Evolutionary conservation across 2,113 vertebrate species (phyloP).

Genomic region (Symphodus melops): DNA sequence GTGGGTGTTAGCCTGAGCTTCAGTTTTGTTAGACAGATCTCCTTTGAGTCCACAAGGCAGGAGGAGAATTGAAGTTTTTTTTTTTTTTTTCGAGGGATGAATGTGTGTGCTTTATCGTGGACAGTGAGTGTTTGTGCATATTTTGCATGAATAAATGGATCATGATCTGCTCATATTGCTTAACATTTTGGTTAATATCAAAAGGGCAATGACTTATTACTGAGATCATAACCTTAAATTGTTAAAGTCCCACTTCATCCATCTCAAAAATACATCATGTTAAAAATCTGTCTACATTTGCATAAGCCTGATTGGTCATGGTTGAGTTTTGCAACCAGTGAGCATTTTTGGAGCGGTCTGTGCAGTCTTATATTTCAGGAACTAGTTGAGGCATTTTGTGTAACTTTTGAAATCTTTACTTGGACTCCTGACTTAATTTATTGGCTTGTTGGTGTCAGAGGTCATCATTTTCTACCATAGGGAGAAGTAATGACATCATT

Average conservation of each 20-base stretch:
- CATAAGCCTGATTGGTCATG: too few species aligned
- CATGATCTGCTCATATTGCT: neutral
- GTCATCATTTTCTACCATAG: too few species aligned
- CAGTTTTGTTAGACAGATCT: constrained; percentile 57
- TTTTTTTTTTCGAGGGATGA: constrained; percentile 2
- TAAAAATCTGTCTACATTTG: too few species aligned
- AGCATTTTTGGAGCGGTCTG: too few species aligned
- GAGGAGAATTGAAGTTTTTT: constrained; percentile 10
- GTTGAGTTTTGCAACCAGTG: too few species aligned
- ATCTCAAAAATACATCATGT: neutral
- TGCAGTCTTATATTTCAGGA: too few species aligned
- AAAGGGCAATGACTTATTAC: too few species aligned
- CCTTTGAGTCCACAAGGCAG: constrained; percentile 29
- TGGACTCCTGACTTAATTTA: too few species aligned
- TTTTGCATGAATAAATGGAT: neutral
- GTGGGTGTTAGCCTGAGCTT: constrained; percentile 50
- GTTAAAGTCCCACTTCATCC: neutral
- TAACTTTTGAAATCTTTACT: too few species aligned
- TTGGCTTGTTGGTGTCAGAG: too few species aligned
- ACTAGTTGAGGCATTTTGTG: too few species aligned
- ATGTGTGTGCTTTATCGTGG: neutral
- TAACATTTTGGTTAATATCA: neutral
- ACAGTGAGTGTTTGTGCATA: neutral
- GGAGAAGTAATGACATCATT: neutral
- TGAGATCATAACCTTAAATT: neutral